Evolutionary conservation across 1,140 invertebrate genomes (phyloP), one percentile per base, ranked within the genome.

Genomic region (Dolichoris vasculosae): DNA sequence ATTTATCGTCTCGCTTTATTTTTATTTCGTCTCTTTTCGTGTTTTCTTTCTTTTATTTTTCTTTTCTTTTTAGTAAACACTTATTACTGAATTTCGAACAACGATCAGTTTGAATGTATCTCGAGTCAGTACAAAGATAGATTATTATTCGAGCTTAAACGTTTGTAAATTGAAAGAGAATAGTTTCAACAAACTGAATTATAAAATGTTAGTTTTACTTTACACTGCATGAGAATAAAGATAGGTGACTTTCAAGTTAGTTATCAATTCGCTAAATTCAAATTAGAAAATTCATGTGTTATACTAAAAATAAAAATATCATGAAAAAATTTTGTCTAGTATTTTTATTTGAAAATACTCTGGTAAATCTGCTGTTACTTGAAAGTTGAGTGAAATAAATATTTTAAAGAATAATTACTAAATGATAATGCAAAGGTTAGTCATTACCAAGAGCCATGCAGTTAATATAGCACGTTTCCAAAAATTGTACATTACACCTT

Each of bases 121-220:
- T 80, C 80, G n/a, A 51, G 2, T 81, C 30, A 75, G 48, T 11
- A 79, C 55, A 82, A 79, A 30, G 30, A 73, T 75, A 80, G 76
- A 85, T 87, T 79, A 83, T 85, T 84, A 85, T 35, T 73, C 67
- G 48, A 23, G 83, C 40, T 78, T 80, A 83, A 87, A 82, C 82
- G 77, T 84, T 84, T 78, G 77, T 76, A 84, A 59, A 38, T 79
- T 73, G 23, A 35, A 69, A 67, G 7, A 76, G 67, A 81, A 73
- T 83, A 59, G 15, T 80, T 23, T 59, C 32, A 38, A 78, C 0
- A 17, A 75, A 46, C 67, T 64, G 46, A 15, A 51, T 17, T 15
- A 38, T 48, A 64, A n/a, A 32, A 63, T n/a, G 15, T 79, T 80
- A 80, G 59, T 83, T 76, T 64, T 9, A 82, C 38, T 46, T 32